A percentile compares a stretch with the other conserved stretches of the same genome.
phyloP scores from a whole-genome alignment of 2,113 vertebrate genomes.

The Xenus cinereus region DNA sequence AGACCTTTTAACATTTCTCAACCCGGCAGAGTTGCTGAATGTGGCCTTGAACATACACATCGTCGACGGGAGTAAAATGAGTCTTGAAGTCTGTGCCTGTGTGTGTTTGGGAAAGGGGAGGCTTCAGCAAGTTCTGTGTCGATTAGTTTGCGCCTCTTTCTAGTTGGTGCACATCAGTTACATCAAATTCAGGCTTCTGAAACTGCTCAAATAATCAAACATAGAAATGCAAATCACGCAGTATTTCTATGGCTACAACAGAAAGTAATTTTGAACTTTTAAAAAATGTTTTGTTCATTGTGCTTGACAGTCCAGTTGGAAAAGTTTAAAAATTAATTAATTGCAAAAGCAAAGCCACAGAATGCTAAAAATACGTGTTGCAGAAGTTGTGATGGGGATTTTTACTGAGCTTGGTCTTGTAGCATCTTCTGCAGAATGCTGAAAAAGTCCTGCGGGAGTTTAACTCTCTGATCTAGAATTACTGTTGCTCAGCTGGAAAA shows the following conservation, averaged over 20 bases:
- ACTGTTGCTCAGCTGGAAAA: background rate
- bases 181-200: background rate
- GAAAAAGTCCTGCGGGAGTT: background rate
- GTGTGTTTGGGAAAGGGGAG: background rate
- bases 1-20: background rate
- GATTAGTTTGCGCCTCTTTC: background rate
- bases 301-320: background rate
- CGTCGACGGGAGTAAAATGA: rapidly evolving
- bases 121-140: background rate
- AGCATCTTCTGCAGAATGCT: background rate
- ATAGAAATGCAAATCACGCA: background rate
- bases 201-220: background rate
- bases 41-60: background rate
- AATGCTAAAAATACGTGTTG: background rate
- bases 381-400: background rate
- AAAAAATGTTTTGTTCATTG: background rate
- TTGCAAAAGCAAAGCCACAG: background rate
- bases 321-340: background rate
- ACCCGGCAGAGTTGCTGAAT: background rate
- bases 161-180: background rate
- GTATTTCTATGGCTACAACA: background rate
- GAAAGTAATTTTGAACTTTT: background rate
- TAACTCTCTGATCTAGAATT: background rate
- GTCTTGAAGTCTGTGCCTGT: background rate
- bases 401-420: background rate